These are phyloP conservation scores for Denticeps clupeoides DNA, from an alignment of 2,797 vertebrate genomes.

Conservation along the genomic window DNA sequence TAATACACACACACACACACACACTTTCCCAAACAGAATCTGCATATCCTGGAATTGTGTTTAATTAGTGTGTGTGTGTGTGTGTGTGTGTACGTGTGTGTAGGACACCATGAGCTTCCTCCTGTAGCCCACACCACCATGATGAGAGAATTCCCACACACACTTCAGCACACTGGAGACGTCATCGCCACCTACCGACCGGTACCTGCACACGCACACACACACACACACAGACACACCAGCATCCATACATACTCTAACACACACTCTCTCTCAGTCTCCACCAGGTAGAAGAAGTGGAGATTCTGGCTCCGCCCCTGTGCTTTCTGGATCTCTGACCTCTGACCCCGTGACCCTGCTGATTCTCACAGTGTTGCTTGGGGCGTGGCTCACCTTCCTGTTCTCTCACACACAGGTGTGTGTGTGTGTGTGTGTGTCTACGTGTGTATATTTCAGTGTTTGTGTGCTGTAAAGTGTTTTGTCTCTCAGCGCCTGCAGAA, in stretches of 20 bases:
- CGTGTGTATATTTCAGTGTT: constrained; percentile 11
- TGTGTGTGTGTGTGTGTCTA: constrained; percentile 31
- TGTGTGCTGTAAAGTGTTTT: neutral
- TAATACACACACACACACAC: neutral
- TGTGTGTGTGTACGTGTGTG: constrained; percentile 7
- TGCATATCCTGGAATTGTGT: no score
- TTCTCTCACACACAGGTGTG: constrained; percentile 53
- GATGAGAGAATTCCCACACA: constrained; percentile 73
- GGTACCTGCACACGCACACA: constrained; percentile 23
- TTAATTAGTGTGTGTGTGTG: constrained; percentile 12
- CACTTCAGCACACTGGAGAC: constrained; percentile 58
- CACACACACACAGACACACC: neutral
- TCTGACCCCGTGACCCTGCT: constrained; percentile 61
- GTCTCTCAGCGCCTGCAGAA: constrained; percentile 48
- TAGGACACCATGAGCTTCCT: constrained; percentile 87
- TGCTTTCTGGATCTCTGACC: constrained; percentile 44
- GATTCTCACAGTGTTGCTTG: constrained; percentile 64
- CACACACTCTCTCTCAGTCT: no score
- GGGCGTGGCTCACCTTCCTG: constrained; percentile 66
- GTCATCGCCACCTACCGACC: constrained; percentile 45
- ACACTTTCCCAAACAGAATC: neutral
- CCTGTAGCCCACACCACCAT: constrained; percentile 91
- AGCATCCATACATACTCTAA: neutral
- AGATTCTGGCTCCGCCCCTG: constrained; percentile 23
- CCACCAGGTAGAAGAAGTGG: no score